phyloP scores from a whole-genome alignment of 2,113 vertebrate species.

The Lycaon pictus region DNA sequence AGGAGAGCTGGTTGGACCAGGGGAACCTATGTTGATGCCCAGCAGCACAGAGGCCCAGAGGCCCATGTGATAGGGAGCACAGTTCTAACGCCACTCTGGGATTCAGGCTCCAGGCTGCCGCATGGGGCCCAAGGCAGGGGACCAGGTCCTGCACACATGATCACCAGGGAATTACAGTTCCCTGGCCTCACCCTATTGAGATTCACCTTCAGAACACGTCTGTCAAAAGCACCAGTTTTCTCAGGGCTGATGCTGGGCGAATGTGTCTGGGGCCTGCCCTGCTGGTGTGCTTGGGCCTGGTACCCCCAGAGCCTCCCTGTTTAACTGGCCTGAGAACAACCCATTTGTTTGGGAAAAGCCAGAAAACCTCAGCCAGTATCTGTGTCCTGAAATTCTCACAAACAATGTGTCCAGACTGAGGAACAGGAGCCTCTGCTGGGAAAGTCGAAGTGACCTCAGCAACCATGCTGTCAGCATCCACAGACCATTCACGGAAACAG shows the following conservation, averaged over 20 bases:
- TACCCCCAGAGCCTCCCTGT: neutral
- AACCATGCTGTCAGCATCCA: neutral
- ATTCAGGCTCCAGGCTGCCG: neutral
- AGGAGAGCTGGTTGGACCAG: neutral
- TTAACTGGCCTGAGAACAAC: neutral
- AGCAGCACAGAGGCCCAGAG: too few species aligned
- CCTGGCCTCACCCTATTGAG: neutral
- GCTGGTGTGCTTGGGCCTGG: neutral
- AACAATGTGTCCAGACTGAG: neutral
- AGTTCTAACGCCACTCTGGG: neutral
- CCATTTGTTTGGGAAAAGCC: neutral
- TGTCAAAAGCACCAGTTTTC: neutral
- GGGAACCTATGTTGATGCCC: neutral
- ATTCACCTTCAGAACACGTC: neutral
- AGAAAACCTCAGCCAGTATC: neutral
- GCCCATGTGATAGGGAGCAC: neutral
- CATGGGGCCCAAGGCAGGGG: fast-evolving
- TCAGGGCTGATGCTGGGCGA: neutral
- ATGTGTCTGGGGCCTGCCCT: too few species aligned
- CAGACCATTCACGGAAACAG: neutral
- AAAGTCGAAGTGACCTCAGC: neutral
- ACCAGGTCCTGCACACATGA: neutral
- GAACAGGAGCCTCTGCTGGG: neutral
- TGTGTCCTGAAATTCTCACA: neutral
- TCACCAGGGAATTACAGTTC: neutral